Evolutionary conservation across 2,888 invertebrate genomes (phyloP).

Genomic region (Bellardia bayeri): DNA sequence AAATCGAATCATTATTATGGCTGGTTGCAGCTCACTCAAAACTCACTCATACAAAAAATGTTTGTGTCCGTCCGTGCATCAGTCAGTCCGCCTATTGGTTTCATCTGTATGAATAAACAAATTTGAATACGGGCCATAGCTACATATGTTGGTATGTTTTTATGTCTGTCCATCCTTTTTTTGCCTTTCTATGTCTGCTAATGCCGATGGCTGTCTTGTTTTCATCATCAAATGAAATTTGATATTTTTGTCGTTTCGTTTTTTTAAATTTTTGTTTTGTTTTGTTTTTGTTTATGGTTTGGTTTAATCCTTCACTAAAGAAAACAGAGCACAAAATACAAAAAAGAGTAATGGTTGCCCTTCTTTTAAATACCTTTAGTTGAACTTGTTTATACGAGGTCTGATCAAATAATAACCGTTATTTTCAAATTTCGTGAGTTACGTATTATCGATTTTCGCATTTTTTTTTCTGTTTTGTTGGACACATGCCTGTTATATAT

Average conservation of each 20-base stretch:
- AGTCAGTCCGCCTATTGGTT: constrained; percentile 40
- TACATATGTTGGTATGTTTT: neutral
- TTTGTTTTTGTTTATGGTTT: constrained; percentile 18
- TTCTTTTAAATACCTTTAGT: constrained; percentile 47
- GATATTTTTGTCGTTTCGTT: constrained; percentile 60
- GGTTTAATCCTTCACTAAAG: constrained; percentile 1
- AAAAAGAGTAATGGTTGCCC: constrained; percentile 64
- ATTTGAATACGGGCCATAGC: neutral
- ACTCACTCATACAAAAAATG: constrained; percentile 76
- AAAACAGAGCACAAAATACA: neutral
- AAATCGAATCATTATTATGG: constrained; percentile 83
- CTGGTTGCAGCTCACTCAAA: constrained; percentile 82
- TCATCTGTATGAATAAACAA: constrained; percentile 1
- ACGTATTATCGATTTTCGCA: too few species aligned
- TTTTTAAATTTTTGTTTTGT: neutral
- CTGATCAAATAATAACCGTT: too few species aligned
- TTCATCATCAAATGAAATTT: constrained; percentile 66
- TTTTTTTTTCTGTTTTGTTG: too few species aligned
- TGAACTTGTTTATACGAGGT: constrained; percentile 11
- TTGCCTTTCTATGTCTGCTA: constrained; percentile 49
- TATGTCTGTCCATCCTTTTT: constrained; percentile 1
- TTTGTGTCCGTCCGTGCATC: constrained; percentile 65
- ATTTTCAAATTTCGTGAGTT: too few species aligned
- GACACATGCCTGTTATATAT: too few species aligned
- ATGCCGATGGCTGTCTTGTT: constrained; percentile 62